A percentile compares a stretch with the other conserved stretches of the same genome.
Conservation (phyloP, 1,140 invertebrate genomes). For the Olivierus martensii region DNA sequence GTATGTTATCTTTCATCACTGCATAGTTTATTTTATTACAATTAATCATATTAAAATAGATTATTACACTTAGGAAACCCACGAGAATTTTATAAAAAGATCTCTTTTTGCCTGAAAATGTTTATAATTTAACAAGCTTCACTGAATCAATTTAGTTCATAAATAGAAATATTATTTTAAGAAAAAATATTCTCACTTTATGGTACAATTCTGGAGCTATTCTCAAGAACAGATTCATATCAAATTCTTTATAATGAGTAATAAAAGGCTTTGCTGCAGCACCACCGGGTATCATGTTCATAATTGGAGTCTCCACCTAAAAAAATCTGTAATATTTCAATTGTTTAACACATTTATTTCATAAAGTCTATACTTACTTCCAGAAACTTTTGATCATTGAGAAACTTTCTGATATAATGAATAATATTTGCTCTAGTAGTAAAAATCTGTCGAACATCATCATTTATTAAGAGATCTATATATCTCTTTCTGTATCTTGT, state of each 20-base stretch:
- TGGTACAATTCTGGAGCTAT: slow-evolving; percentile 14
- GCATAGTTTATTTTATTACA: too few species aligned
- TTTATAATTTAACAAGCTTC: too few species aligned
- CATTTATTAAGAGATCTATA: slow-evolving; percentile 1
- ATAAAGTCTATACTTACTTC: slow-evolving; percentile 31
- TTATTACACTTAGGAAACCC: too few species aligned
- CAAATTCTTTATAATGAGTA: slow-evolving; percentile 5
- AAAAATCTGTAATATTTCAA: too few species aligned
- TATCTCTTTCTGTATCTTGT: background rate
- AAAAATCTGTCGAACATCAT: background rate
- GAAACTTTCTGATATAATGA: background rate
- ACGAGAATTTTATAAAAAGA: too few species aligned
- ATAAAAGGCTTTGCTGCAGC: slow-evolving; percentile 8
- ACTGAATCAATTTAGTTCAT: too few species aligned
- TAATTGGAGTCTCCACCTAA: slow-evolving; percentile 11
- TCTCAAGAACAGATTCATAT: slow-evolving; percentile 10
- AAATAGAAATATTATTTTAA: too few species aligned
- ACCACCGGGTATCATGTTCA: slow-evolving; percentile 5
- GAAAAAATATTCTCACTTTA: too few species aligned
- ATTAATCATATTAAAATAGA: too few species aligned
- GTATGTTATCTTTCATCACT: too few species aligned
- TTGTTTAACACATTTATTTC: too few species aligned
- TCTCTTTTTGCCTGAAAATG: too few species aligned
- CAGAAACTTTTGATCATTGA: slow-evolving; percentile 4
- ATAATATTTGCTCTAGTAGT: slow-evolving; percentile 3